phyloP scores from a whole-genome alignment of 2,888 invertebrate genomes.

The Ptilodon capucinus region DNA sequence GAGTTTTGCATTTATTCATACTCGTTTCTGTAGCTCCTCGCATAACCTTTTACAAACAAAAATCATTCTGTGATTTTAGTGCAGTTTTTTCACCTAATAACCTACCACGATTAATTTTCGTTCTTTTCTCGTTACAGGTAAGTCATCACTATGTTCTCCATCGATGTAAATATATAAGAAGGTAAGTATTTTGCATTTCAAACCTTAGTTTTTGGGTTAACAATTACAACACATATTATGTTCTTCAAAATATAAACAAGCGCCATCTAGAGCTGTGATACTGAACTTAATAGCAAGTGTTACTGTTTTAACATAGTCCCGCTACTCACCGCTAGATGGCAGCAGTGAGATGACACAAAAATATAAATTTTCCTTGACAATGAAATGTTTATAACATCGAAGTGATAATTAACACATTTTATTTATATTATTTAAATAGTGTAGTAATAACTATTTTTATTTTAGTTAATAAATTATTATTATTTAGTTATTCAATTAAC shows the following conservation, averaged over 20 bases:
- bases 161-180: no score
- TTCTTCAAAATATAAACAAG: slow-evolving; percentile 20
- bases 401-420: background rate
- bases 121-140: slow-evolving; percentile 37
- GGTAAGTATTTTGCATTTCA: no score
- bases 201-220: no score
- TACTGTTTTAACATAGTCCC: slow-evolving; percentile 10
- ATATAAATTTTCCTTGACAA: background rate
- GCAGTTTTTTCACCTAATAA: background rate
- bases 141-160: slow-evolving; percentile 14
- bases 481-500: no score
- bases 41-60: no score
- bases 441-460: no score
- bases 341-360: background rate
- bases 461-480: no score
- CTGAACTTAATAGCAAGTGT: slow-evolving; percentile 6
- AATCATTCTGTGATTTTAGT: no score
- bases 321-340: slow-evolving; percentile 37
- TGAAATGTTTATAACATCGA: background rate
- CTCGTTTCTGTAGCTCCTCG: no score
- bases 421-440: no score
- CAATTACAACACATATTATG: slow-evolving; percentile 1
- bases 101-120: background rate
- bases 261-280: slow-evolving; percentile 44
- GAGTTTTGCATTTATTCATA: no score